phyloP scores from a whole-genome alignment of 2,888 invertebrate genomes.

The Chesias legatella region DNA sequence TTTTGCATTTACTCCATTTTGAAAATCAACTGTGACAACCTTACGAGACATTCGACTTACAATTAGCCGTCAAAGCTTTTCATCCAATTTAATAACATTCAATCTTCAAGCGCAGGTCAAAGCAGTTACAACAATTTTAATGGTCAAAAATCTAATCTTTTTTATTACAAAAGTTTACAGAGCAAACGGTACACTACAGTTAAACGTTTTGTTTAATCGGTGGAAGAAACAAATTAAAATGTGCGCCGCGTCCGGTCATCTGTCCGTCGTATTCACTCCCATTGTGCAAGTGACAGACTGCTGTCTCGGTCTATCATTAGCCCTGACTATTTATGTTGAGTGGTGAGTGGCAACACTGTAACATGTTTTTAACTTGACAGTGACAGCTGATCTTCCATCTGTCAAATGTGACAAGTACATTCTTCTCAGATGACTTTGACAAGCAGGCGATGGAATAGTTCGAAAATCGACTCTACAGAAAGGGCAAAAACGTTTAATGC shows the following conservation, averaged over 20 bases:
- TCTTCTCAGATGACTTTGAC: too few relatives aligned
- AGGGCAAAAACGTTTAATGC: too few relatives aligned
- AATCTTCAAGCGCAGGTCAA: not conserved
- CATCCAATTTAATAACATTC: too few relatives aligned
- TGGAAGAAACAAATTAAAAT: constrained; percentile 27
- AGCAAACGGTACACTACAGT: constrained; percentile 29
- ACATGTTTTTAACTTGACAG: too few relatives aligned
- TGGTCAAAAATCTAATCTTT: constrained; percentile 15
- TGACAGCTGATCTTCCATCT: too few relatives aligned
- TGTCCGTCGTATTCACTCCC: constrained; percentile 24
- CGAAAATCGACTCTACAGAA: too few relatives aligned
- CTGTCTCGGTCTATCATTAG: constrained; percentile 21
- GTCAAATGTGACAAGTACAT: too few relatives aligned
- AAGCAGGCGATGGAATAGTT: too few relatives aligned
- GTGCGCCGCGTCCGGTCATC: constrained; percentile 22
- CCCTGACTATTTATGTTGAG: constrained; percentile 6
- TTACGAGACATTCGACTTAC: too few relatives aligned
- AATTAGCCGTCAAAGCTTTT: too few relatives aligned
- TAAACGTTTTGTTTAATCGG: constrained; percentile 32
- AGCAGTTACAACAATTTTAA: constrained; percentile 12
- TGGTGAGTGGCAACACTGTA: not conserved
- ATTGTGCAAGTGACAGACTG: constrained; percentile 28
- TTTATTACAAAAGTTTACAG: constrained; percentile 11
- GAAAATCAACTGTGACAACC: too few relatives aligned
- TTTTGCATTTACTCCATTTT: too few relatives aligned